Evolutionary conservation across 2,888 invertebrate genomes (phyloP), one percentile per base, ranked within the genome.

Genomic region (Agonopterix alstromeriana): DNA sequence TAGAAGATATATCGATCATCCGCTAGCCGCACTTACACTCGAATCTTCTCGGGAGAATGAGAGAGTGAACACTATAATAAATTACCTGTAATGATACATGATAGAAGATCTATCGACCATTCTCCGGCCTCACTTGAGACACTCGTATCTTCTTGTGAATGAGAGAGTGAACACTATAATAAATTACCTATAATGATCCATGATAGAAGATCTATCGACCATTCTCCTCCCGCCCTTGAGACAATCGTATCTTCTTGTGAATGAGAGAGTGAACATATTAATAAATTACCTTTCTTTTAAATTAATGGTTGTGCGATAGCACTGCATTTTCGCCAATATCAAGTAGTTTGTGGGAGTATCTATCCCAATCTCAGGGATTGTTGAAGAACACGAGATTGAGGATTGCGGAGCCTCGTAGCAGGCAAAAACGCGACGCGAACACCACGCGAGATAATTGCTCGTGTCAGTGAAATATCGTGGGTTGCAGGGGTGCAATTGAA

Each of bases 141-240:
- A 86, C 56, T 86, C 82, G 61, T 76, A 51, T 9, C 84, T 63
- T 0, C 73, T 59, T 83, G 72, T 88, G 87, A 9, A 82, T 83
- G 1, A 75, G 52, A 0, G 70, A 60, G 61, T 87, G 87, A 1
- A 85, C 83, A 40, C 67, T 70, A 47, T 17, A 17, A 17, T 4
- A 17, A 17, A 17, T 17, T 17, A 17, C 17, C 17, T 17, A 4
- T 17, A 17, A 17, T 17, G 17, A 17, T 17, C 17, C 17, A 17
- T 17, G 17, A 88, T 87, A 12, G 80, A 78, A 0, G 65, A 52
- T 0, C 76, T 53, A 61, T 86, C 86, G 11, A 66, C 69, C 86
- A 87, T 86, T 0, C 77, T 53, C 0, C 79, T 55, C 0, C 67
- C 75, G 52, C 87, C 86, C 11, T 60, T 56, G 1, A 65, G 50